Evolutionary conservation across 35 echinoderm and acorn worm species (phyloP).

Genomic region (Patiria miniata): DNA sequence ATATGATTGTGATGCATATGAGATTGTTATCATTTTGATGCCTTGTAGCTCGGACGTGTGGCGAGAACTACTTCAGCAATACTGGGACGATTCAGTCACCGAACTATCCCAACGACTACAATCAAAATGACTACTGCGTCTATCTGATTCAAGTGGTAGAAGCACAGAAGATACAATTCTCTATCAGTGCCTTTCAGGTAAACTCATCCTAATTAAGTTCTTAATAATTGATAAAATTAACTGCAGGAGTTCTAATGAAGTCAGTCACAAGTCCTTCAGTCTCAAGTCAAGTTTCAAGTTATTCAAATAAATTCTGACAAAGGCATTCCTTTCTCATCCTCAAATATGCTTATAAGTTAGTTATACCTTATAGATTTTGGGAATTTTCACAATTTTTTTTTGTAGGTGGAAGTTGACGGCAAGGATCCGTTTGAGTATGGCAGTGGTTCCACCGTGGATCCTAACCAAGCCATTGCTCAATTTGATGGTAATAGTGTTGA

Average conservation of each 20-base stretch:
- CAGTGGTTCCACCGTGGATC: constrained; percentile 44
- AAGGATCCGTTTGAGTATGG: constrained; percentile 81
- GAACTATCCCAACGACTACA: constrained; percentile 82
- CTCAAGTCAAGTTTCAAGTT: no score
- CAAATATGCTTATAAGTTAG: no score
- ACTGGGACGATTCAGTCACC: constrained; percentile 67
- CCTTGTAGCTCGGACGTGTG: constrained; percentile 46
- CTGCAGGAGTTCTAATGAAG: no score
- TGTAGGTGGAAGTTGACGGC: not conserved
- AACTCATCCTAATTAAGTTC: no score
- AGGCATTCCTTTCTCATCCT: no score
- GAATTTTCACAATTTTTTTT: no score
- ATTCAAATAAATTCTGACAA: no score
- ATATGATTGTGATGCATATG: no score
- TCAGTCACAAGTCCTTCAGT: no score
- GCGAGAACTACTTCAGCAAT: constrained; percentile 40
- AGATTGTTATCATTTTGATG: not conserved
- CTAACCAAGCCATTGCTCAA: constrained; percentile 59
- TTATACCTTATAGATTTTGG: no score
- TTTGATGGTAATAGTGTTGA: constrained; percentile 45
- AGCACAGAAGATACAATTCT: constrained; percentile 74
- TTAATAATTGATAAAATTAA: no score
- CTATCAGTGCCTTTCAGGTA: constrained; percentile 50
- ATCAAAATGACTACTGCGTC: constrained; percentile 41
- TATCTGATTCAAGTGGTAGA: constrained; percentile 73